Evolutionary conservation across 2,797 vertebrate species (phyloP).

Genomic region (Saxicola maurus): DNA sequence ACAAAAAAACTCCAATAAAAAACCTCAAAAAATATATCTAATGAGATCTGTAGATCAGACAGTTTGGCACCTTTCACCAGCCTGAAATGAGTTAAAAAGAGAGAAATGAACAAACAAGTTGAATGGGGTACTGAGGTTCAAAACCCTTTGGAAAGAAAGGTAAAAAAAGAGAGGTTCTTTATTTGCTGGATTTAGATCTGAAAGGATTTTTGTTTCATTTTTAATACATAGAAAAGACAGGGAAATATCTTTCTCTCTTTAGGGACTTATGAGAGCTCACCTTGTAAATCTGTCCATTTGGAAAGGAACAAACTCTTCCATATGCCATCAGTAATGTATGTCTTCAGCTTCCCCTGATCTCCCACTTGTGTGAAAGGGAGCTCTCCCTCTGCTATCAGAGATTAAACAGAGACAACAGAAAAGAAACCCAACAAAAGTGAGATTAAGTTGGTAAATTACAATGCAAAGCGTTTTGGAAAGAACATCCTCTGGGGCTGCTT

Average conservation of each 20-base stretch:
- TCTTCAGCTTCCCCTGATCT: not conserved
- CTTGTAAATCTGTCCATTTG: not conserved
- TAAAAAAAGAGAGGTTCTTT: not conserved
- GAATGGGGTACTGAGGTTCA: not conserved
- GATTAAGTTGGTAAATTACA: not conserved
- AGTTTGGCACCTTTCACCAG: not conserved
- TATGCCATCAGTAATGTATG: not conserved
- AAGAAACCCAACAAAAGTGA: constrained; percentile 10
- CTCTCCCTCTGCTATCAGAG: not conserved
- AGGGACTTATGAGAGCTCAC: not conserved
- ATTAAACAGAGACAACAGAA: not conserved
- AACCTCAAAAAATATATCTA: fast-evolving
- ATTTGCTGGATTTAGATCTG: constrained; percentile 28
- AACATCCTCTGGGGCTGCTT: not conserved
- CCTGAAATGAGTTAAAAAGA: not conserved
- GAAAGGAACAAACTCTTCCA: constrained; percentile 17
- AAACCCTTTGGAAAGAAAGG: not conserved
- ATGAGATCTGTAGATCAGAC: not conserved
- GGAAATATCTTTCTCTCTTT: constrained; percentile 1
- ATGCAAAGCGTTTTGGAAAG: not conserved
- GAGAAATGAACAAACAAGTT: not conserved
- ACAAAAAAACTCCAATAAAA: no score
- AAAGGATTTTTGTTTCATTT: not conserved
- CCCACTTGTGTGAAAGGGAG: not conserved
- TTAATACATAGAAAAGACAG: not conserved